Evolutionary conservation across 2,888 invertebrate species (phyloP).

Genomic region (Endotricha flammealis): DNA sequence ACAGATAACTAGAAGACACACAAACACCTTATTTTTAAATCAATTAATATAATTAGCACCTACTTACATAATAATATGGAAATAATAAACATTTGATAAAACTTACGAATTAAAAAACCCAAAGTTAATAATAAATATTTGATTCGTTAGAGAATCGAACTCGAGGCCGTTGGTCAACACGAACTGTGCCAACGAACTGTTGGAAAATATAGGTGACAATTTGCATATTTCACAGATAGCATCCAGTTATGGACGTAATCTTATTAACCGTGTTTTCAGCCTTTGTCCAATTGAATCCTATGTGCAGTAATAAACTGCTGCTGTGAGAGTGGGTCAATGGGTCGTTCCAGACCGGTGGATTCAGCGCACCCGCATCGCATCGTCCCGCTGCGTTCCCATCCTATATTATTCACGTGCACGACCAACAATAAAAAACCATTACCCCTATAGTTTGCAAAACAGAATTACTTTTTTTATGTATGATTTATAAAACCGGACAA

Average conservation of each 20-base stretch:
- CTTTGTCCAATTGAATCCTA: conserved; percentile 64
- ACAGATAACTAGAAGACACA: no score
- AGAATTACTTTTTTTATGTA: conserved; percentile 11
- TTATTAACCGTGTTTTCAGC: conserved; percentile 58
- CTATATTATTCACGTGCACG: conserved; percentile 52
- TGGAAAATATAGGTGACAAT: conserved; percentile 19
- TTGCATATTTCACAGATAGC: conserved; percentile 29
- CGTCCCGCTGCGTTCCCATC: conserved; percentile 35
- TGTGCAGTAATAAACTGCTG: conserved; percentile 53
- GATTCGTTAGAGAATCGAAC: no score
- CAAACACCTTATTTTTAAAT: no score
- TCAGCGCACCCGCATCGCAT: conserved; percentile 27
- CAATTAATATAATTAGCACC: no score
- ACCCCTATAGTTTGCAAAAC: conserved; percentile 43
- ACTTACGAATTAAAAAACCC: no score
- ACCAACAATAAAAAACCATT: conserved; percentile 35
- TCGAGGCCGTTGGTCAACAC: no score
- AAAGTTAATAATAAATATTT: no score
- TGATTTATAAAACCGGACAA: no score
- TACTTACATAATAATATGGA: no score
- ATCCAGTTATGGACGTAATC: conserved; percentile 44
- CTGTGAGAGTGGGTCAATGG: conserved; percentile 61
- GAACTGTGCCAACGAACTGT: no score
- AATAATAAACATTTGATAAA: no score
- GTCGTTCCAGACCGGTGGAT: conserved; percentile 44